These are phyloP conservation scores for Dryobotodes eremita DNA, from an alignment of 2,888 invertebrate species.

Conservation along the genomic window DNA sequence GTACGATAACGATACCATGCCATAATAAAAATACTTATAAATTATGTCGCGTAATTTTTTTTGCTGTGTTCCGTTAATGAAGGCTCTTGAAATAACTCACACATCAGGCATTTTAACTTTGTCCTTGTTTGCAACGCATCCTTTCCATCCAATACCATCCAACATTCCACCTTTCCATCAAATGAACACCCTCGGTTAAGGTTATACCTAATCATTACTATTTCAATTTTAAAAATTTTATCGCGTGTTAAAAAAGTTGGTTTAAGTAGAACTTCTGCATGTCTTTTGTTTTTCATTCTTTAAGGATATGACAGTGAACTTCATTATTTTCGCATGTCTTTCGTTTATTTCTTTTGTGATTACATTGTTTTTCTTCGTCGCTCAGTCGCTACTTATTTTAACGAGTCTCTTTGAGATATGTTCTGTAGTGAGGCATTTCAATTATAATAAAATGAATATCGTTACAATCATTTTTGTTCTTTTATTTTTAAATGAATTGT, in stretches of 20 bases:
- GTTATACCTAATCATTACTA: neutral
- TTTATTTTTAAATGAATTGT: neutral
- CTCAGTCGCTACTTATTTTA: neutral
- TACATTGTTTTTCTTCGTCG: conserved; percentile 15
- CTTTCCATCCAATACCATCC: neutral
- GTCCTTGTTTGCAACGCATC: neutral
- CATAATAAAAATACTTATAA: too few species aligned
- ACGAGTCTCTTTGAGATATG: conserved; percentile 13
- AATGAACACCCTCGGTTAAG: neutral
- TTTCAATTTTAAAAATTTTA: neutral
- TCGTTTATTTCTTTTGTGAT: conserved; percentile 17
- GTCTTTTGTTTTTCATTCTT: conserved; percentile 10
- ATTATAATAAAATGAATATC: neutral
- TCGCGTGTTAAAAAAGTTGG: too few species aligned
- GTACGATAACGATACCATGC: too few species aligned
- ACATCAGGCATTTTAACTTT: neutral
- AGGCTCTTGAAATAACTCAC: neutral
- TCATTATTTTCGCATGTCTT: conserved; percentile 23
- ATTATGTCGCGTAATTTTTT: too few species aligned
- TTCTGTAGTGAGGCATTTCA: conserved; percentile 13
- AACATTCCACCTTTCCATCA: neutral
- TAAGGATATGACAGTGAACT: conserved; percentile 17
- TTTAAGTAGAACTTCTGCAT: conserved; percentile 12
- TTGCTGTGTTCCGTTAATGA: neutral
- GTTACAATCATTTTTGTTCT: neutral